These are phyloP conservation scores for Lepidocyrtinus sp. DNA, from an alignment of 2,888 invertebrate genomes.

Conservation along the genomic window DNA sequence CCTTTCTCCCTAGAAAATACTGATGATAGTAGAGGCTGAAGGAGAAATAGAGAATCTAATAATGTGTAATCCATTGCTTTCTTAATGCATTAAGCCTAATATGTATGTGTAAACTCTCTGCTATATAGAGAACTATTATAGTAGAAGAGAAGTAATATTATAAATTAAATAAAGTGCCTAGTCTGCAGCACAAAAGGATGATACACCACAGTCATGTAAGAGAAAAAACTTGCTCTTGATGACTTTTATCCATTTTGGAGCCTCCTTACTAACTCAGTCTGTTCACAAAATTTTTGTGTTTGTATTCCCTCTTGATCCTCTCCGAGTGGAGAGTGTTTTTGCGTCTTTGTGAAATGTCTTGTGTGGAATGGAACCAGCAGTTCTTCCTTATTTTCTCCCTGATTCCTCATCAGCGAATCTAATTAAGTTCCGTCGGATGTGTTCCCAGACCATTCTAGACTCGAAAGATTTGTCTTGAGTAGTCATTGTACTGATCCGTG, in stretches of 20 bases:
- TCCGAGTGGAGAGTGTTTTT: background rate
- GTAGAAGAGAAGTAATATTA: background rate
- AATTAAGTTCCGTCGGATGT: constrained; percentile 58
- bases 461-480: constrained; percentile 60
- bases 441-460: constrained; percentile 54
- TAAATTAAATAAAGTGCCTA: background rate
- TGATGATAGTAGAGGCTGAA: no score
- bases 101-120: no score
- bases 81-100: background rate
- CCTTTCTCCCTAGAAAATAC: no score
- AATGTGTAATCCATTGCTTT: background rate
- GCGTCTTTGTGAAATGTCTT: constrained; percentile 4
- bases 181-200: background rate
- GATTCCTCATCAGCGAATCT: constrained; percentile 61
- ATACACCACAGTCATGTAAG: background rate
- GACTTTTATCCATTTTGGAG: constrained; percentile 50
- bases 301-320: constrained; percentile 31
- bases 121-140: background rate
- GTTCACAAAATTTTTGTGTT: background rate
- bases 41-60: constrained; percentile 3
- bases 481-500: constrained; percentile 54
- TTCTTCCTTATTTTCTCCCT: constrained; percentile 33
- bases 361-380: background rate
- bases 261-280: constrained; percentile 21
- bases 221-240: constrained; percentile 40